Conservation (phyloP, 2,888 invertebrate species). For the Stictocephala bisonia region DNA sequence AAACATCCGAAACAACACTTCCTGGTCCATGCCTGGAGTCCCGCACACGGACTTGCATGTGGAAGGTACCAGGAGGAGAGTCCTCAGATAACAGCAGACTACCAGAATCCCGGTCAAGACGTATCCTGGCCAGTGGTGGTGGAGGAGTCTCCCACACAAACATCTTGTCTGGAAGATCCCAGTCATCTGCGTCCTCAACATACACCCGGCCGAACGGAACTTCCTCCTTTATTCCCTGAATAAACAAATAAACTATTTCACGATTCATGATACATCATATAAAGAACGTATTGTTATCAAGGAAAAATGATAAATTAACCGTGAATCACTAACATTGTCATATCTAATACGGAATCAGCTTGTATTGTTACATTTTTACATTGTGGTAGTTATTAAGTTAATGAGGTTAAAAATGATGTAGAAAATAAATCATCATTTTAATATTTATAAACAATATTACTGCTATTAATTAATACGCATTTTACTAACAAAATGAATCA, state of each 20-base stretch:
- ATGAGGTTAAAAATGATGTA: no score
- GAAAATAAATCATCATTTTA: background rate
- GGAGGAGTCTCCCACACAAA: background rate
- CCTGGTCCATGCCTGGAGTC: conserved; percentile 79
- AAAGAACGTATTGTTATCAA: no score
- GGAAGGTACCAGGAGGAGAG: background rate
- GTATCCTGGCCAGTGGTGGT: no score
- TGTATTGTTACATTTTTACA: no score
- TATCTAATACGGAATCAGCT: background rate
- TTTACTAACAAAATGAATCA: no score
- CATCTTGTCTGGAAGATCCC: conserved; percentile 30
- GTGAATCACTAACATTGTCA: background rate
- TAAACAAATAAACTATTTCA: no score
- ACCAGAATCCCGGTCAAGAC: conserved; percentile 18
- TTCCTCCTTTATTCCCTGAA: background rate
- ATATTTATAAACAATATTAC: no score
- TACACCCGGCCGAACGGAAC: conserved; percentile 15
- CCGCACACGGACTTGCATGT: background rate
- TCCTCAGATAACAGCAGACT: background rate
- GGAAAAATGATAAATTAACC: no score
- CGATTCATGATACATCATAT: no score
- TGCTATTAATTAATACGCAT: no score
- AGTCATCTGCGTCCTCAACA: conserved; percentile 25
- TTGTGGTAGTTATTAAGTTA: no score
- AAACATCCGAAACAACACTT: conserved; percentile 88